Evolutionary conservation across 2,797 vertebrate genomes (phyloP), one percentile per base, ranked within the genome.

Genomic region (Australoheros facetus): DNA sequence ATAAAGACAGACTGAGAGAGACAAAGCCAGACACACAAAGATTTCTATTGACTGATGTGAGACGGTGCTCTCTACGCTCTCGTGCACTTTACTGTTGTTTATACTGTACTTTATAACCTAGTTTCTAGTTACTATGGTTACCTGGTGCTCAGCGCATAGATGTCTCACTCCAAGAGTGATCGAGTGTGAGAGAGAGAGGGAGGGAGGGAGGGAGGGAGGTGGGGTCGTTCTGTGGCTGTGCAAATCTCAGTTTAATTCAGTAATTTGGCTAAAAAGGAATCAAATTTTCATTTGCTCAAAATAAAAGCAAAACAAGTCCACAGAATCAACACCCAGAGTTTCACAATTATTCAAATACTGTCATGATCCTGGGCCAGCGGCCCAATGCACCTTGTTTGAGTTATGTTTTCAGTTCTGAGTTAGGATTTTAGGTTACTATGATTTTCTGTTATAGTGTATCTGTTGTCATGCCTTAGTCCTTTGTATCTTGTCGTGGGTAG

Each of bases 51-150:
- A 70, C 23, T 8, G 64, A 54, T 76, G 71, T 80, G 71, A 80
- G 39, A 74, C 4, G 1, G 37, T 19, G 42, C 7, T 34, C 39
- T 74, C 23, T 58, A 66, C 0, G 30, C 79, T 62, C 70, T 7
- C 26, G 60, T 78, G 70, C 56, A 34, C 71, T 85, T 82, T 71
- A 71, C 73, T 80, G 45, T 84, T 90, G 80, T 91, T 90, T 90
- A 75, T 85, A 82, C 85, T 78, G 62, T 83, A 85, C 82, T 83
- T 88, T 84, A 77, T 88, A 89, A 87, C 87, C 93, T 81, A 87
- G 78, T 91, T 89, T 86, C 80, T 76, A 53, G 92, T 92, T 91
- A 90, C 91, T 79, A 92, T 93, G 89, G 91, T 81, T 89, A 91
- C 87, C 28, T 19, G n/a, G 4, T 77, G 70, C 79, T 82, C 73